Evolutionary conservation across 1,140 invertebrate species (phyloP), one percentile per base, ranked within the genome.

Genomic region (Medauroidea extradentata): DNA sequence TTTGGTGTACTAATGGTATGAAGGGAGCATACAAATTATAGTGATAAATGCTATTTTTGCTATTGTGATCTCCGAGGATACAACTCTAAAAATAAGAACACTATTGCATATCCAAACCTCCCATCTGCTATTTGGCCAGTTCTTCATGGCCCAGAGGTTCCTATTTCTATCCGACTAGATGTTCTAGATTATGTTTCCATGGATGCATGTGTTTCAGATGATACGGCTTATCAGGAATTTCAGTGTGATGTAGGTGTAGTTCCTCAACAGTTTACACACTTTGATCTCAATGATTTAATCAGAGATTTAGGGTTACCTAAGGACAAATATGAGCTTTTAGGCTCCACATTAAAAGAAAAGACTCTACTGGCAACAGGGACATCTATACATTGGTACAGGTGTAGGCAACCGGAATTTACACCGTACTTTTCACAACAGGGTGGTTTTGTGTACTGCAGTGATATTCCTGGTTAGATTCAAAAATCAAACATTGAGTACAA

Each of bases 371-470:
- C 25, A 23, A 2, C 21, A 23, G 21, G 48, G 21, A 23, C 48
- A 50, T 50, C 48, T 50, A 24, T 50, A 14, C 13, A 21, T 14
- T 25, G 23, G 23, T 50, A 50, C 23, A 50, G 48, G 18, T 8
- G 2, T 8, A 14, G 14, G 23, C 3, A 23, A 23, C 13, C 2
- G 13, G 7, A 14, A 14, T 50, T 19, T 23, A 18, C 13, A 14
- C 48, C 4, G 29, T 44, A 18, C 16, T n/a, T 50, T 50, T 53
- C 19, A 19, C 14, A 44, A 23, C 21, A 21, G 16, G 53, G 29
- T 11, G 19, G 11, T 23, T 56, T 43, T 13, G 53, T 56, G 21
- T 56, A 44, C 23, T 56, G 53, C 24, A 14, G 13, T 44, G 38
- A 56, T 44, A 24, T 19, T 25, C n/a, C 14, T 23, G 23, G 5